Percentiles rank a stretch among this genome's conserved stretches.
Evolutionary conservation across 2,888 invertebrate genomes (phyloP).

Genomic region (Eupithecia subumbrata): DNA sequence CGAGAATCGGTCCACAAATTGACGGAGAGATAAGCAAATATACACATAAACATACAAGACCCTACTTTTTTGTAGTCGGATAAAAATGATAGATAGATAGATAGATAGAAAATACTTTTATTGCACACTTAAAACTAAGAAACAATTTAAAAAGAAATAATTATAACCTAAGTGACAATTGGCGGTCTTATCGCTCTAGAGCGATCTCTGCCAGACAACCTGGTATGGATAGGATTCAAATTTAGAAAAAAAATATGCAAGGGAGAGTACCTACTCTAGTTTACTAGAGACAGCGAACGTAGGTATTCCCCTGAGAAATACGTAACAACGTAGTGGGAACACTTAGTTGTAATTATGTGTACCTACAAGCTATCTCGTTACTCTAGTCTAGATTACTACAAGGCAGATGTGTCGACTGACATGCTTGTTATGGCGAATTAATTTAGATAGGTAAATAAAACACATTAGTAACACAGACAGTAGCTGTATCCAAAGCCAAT

Average conservation of each 20-base stretch:
- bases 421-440: background rate
- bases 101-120: too few relatives aligned
- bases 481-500: background rate
- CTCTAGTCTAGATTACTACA: background rate
- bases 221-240: too few relatives aligned
- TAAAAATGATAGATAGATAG: too few relatives aligned
- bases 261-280: background rate
- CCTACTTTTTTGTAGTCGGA: too few relatives aligned
- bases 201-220: too few relatives aligned
- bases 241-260: background rate
- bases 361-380: background rate
- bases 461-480: background rate
- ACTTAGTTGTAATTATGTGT: background rate
- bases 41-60: too few relatives aligned
- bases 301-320: background rate
- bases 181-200: too few relatives aligned
- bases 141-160: too few relatives aligned
- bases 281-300: background rate
- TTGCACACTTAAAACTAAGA: too few relatives aligned
- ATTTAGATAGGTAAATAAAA: background rate
- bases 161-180: too few relatives aligned
- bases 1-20: too few relatives aligned
- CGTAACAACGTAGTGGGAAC: background rate
- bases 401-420: background rate
- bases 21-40: too few relatives aligned